Percentiles rank a stretch among this genome's conserved stretches.
phyloP scores from a whole-genome alignment of 1,140 invertebrate genomes.

The Sarcophaga peregrina region DNA sequence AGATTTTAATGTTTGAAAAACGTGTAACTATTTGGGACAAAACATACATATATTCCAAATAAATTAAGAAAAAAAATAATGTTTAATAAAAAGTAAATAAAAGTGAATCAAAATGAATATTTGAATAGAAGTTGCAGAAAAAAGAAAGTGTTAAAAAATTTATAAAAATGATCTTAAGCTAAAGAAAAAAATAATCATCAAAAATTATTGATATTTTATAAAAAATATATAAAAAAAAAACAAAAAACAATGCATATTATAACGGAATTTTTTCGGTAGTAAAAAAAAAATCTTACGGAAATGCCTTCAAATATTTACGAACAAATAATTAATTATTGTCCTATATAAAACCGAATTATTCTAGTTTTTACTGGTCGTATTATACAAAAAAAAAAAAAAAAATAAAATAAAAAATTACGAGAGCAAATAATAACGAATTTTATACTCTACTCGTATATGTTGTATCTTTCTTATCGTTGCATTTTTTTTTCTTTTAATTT shows the following conservation, averaged over 20 bases:
- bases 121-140: slow-evolving; percentile 1
- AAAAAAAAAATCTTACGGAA: slow-evolving; percentile 2
- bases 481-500: neutral
- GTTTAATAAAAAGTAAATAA: neutral
- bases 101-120: neutral
- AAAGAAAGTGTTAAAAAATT: neutral
- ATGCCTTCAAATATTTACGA: slow-evolving; percentile 19
- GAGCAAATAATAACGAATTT: too few species aligned
- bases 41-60: neutral
- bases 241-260: neutral
- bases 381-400: too few species aligned
- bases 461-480: neutral
- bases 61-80: neutral
- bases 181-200: neutral
- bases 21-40: neutral
- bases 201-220: neutral
- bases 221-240: slow-evolving; percentile 3
- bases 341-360: too few species aligned
- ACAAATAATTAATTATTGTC: neutral
- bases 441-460: neutral
- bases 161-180: neutral
- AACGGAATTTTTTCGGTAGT: neutral
- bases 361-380: too few species aligned
- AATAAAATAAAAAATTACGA: too few species aligned
- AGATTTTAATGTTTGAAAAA: neutral